Base-by-base conservation (phyloP, 2,888 invertebrate species). In the Drosophila picticornis region DNA sequence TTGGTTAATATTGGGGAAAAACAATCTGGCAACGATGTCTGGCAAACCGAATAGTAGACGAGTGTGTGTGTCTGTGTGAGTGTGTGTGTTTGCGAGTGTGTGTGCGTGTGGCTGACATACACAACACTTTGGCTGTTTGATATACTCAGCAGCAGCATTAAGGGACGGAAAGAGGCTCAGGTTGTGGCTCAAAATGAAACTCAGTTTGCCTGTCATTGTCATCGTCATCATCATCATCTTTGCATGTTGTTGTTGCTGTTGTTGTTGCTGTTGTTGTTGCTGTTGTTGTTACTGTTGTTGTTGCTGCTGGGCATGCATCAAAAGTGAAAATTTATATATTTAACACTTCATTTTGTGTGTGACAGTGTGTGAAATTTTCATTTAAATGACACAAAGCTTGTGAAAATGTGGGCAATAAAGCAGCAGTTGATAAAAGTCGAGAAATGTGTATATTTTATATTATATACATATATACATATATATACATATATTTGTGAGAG, bases 71-170 rank as follows among this genome's bases (percentile, higher is more conserved):
- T 72, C 43, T 68, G 66, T 53, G n/a, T 67, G 52, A 66, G 71
- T 71, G 68, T 66, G 68, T 5, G 36, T 13, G 36, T 36, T 6
- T 36, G 36, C 3, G 25, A 2, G 11, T 11, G 11, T 25, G 51
- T 57, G 19, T 70, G 52, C 66, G 69, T 73, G 71, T 63, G 69
- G 46, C 29, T 34, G 55, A 46, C 69, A 76, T 60, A 86, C 89
- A 77, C 75, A 83, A 87, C 88, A 90, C 74, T 90, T 80, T 88
- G 76, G 59, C 78, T 73, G 84, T 72, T 87, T 87, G 73, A 81
- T 71, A 75, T 74, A 84, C 84, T 83, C 62, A 65, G 61, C 43
- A 68, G 65, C 78, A 71, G 55, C 29, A 56, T 55, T 29, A 34
- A n/a, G 60, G 27, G 67, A 32, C 36, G 48, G n/a, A 55, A 59